phyloP scores from a whole-genome alignment of 2,113 vertebrate species.

The Orthonyx spaldingii region DNA sequence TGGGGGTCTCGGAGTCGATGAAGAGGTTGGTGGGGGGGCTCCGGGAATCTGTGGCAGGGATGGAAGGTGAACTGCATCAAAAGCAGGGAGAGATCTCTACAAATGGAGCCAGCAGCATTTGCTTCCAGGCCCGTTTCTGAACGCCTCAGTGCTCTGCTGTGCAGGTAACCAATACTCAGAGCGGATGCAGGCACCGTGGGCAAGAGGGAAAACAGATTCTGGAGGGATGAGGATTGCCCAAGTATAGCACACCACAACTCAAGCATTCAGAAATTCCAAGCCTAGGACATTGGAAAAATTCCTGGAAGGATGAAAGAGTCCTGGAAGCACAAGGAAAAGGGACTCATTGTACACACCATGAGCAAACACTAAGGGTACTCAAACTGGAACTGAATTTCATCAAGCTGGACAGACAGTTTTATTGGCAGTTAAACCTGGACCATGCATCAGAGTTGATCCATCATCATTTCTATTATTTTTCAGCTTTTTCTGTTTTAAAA shows the following conservation, averaged over 20 bases:
- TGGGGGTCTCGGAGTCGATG: constrained; percentile 78
- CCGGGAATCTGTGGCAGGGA: constrained; percentile 66
- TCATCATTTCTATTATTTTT: not conserved
- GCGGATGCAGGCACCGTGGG: not conserved
- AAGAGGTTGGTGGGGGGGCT: constrained; percentile 79
- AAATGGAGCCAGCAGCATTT: not conserved
- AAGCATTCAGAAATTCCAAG: not conserved
- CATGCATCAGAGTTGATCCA: not conserved
- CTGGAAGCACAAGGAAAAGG: not conserved
- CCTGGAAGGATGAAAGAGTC: not conserved
- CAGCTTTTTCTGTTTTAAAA: not conserved
- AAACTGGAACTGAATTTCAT: not conserved
- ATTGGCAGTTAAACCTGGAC: not conserved
- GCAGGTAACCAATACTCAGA: not conserved
- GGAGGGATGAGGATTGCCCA: not conserved
- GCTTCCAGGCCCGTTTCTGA: not conserved
- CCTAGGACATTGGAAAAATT: not conserved
- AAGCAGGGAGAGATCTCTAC: not conserved
- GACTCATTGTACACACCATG: accelerated
- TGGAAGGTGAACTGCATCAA: not conserved
- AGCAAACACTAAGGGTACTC: not conserved
- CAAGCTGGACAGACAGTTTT: not conserved
- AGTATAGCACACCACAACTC: not conserved
- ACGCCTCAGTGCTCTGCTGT: accelerated
- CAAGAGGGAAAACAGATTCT: not conserved